phyloP scores from a whole-genome alignment of 2,113 vertebrate genomes.

The Accipiter cooperii region DNA sequence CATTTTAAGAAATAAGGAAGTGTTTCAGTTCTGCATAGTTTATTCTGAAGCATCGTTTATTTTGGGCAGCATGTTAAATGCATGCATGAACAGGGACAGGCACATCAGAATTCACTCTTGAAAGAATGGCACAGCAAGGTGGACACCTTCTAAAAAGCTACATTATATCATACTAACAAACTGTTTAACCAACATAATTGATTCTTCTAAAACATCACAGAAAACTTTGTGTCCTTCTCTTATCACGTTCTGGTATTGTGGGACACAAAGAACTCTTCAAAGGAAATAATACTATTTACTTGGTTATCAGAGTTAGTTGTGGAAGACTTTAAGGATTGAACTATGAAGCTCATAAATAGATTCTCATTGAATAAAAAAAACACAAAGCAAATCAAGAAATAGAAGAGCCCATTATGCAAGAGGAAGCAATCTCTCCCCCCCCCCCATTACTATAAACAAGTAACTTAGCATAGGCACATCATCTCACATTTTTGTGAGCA shows the following conservation, averaged over 20 bases:
- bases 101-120: background rate
- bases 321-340: background rate
- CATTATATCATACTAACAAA: background rate
- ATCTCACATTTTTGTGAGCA: background rate
- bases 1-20: background rate
- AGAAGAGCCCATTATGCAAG: background rate
- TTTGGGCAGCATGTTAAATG: background rate
- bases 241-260: background rate
- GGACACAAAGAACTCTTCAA: background rate
- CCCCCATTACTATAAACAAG: accelerated
- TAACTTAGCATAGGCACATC: background rate
- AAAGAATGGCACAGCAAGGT: background rate
- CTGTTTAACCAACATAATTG: background rate
- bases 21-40: background rate
- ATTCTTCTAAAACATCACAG: background rate
- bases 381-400: background rate
- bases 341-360: background rate
- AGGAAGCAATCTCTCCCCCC: background rate
- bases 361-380: background rate
- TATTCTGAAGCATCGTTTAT: background rate
- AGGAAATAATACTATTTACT: background rate
- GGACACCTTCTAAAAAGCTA: background rate
- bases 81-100: background rate
- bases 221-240: background rate
- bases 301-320: background rate